Conservation (phyloP, 2,113 vertebrate species). For the Calypte anna region DNA sequence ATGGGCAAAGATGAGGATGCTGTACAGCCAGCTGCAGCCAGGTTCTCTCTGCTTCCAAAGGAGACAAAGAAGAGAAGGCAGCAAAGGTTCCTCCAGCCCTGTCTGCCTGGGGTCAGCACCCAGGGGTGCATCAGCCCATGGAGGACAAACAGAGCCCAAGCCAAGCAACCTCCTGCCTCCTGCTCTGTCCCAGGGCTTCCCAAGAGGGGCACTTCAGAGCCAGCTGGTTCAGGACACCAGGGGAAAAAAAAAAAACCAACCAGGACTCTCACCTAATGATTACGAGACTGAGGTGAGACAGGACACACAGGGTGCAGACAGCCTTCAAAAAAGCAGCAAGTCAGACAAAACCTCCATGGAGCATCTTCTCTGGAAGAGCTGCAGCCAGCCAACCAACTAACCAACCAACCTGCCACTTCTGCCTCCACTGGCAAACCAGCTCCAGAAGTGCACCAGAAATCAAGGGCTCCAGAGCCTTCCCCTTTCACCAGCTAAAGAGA, state of each 20-base stretch:
- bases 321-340: not conserved
- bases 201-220: not conserved
- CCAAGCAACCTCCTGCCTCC: not conserved
- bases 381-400: not conserved
- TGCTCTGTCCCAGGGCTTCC: not conserved
- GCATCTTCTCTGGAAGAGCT: not conserved
- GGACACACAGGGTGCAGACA: not conserved
- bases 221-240: not conserved
- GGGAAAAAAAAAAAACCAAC: not conserved
- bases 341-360: not conserved
- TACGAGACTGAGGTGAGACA: not conserved
- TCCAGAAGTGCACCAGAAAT: not conserved
- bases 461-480: not conserved
- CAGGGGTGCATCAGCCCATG: not conserved
- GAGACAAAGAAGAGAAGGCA: not conserved
- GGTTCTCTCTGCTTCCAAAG: slow-evolving; percentile 1
- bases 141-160: not conserved
- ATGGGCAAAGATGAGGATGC: not conserved
- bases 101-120: not conserved
- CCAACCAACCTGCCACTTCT: not conserved
- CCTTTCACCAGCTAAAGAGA: not conserved
- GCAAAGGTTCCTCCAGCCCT: not conserved
- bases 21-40: not conserved
- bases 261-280: not conserved
- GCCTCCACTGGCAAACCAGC: not conserved